Evolutionary conservation across 2,797 vertebrate species (phyloP).

Genomic region (Oryzias dopingdopingensis): DNA sequence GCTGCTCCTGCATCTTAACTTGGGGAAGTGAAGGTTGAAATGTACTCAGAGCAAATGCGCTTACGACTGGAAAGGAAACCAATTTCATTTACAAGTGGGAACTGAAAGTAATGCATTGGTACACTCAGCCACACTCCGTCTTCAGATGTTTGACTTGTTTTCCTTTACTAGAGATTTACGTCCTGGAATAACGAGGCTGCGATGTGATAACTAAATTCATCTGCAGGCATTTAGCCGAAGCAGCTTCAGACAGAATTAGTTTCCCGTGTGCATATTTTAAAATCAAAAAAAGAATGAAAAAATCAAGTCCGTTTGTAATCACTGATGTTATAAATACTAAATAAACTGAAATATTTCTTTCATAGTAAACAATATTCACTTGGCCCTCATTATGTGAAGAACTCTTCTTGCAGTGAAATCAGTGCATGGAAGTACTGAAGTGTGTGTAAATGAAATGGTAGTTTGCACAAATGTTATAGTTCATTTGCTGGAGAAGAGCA

Average conservation of each 20-base stretch:
- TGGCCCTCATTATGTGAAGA: not conserved
- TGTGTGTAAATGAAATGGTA: conserved; percentile 30
- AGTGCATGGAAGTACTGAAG: no score
- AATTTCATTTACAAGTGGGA: conserved; percentile 71
- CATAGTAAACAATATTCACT: conserved; percentile 10
- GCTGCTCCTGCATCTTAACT: conserved; percentile 69
- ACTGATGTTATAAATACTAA: not conserved
- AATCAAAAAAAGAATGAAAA: conserved; percentile 10
- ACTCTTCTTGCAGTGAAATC: no score
- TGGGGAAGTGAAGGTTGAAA: conserved; percentile 74
- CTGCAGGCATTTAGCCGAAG: conserved; percentile 29
- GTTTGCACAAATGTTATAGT: conserved; percentile 23
- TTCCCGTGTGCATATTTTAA: not conserved
- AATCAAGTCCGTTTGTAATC: conserved; percentile 14
- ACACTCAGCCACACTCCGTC: conserved; percentile 51
- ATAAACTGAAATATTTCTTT: not conserved
- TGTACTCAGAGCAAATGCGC: conserved; percentile 71
- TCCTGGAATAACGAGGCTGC: conserved; percentile 31
- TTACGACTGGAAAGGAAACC: conserved; percentile 69
- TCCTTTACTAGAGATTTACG: conserved; percentile 51
- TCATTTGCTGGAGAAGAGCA: conserved; percentile 38
- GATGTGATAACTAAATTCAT: conserved; percentile 48
- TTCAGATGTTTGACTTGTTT: conserved; percentile 64
- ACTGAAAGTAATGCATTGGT: conserved; percentile 63
- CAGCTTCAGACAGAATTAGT: conserved; percentile 38